Evolutionary conservation across 2,113 vertebrate genomes (phyloP), one percentile per base, ranked within the genome.

Genomic region (Crotalus horridus): DNA sequence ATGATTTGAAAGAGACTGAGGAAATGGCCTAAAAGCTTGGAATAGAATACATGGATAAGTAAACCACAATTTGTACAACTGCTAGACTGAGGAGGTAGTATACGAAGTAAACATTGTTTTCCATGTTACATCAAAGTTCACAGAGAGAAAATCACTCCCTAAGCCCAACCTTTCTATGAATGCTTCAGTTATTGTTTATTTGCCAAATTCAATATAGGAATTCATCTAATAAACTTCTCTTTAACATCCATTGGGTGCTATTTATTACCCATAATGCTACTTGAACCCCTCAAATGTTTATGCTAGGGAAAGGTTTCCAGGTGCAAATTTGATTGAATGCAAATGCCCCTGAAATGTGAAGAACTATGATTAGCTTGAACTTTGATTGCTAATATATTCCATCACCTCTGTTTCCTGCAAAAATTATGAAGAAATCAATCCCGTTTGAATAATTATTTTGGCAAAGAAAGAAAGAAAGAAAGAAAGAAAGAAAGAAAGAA

Each of bases 331-430:
- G 89, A 93, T 93, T 64, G 89, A 90, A 93, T 87, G 81, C 88
- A 93, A 87, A 90, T 87, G 46, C 11, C 85, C 56, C 24, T 33
- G 54, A 87, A 64, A 90, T 90, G 81, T 54, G 74, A 93, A 93
- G 13, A 53, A 54, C 46, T 53, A 29, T 93, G 92, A 93, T 93
- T 93, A 93, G 81, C 46, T 26, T 29, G 81, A 93, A 85, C 56
- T 90, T 93, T 93, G 89, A 93, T 93, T 93, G 81, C 89, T 93
- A 93, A 93, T 93, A 64, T 93, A 93, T 93, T 90, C 92, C 89
- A 64, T 3, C 74, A 90, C 86, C 56, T 59, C 56, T 2, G 39
- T 89, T 92, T 55, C 61, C 53, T 46, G 23, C 24, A 87, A 89
- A 89, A 93, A 11, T 13, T 20, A 55, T 56, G 1, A 69, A 4